These are phyloP conservation scores for Hypothenemus hampei DNA, from an alignment of 1,140 invertebrate genomes.

Conservation along the genomic window DNA sequence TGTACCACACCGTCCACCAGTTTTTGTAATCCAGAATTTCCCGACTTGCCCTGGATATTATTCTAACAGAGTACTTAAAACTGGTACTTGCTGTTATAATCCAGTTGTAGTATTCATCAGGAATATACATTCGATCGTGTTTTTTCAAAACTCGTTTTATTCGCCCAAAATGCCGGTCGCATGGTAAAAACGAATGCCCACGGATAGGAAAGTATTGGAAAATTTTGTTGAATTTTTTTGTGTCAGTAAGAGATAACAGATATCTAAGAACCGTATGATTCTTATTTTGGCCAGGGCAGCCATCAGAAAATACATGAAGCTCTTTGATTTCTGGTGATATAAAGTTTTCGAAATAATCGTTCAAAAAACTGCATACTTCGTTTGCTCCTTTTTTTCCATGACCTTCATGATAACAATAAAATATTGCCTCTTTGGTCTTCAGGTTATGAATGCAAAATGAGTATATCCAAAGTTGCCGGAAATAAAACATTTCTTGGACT, in stretches of 20 bases:
- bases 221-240: no score
- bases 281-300: conserved; percentile 20
- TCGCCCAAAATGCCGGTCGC: conserved; percentile 38
- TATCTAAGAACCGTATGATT: background rate
- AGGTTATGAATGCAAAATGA: conserved; percentile 37
- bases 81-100: no score
- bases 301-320: conserved; percentile 33
- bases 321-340: conserved; percentile 27
- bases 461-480: conserved; percentile 38
- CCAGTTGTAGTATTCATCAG: conserved; percentile 31
- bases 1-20: no score
- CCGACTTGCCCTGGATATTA: no score
- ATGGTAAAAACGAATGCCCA: conserved; percentile 37
- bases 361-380: conserved; percentile 18
- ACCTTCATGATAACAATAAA: conserved; percentile 33
- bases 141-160: conserved; percentile 34
- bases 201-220: conserved; percentile 35
- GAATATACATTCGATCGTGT: conserved; percentile 31
- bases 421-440: conserved; percentile 27
- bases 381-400: conserved; percentile 16
- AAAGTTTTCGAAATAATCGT: conserved; percentile 8
- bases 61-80: no score
- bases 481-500: conserved; percentile 28
- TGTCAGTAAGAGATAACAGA: no score
- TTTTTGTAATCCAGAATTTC: no score